Base-by-base conservation (phyloP, 2,888 invertebrate genomes). In the Ametastegia equiseti region DNA sequence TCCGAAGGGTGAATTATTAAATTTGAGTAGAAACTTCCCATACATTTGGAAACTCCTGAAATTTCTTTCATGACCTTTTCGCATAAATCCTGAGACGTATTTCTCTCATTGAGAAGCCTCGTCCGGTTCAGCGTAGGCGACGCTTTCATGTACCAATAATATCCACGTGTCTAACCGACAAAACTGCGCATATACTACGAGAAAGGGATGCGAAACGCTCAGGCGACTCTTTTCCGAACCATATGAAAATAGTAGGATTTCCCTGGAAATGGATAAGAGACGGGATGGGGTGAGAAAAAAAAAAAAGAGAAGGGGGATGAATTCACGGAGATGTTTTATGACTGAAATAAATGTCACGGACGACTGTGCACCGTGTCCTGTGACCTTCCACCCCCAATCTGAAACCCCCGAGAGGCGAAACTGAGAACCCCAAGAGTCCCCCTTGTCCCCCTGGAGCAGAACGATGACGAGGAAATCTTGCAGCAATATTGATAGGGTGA, bases 401-500 rank as follows among this genome's bases (percentile, higher is more conserved):
- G 47, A 69, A 60, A 45, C 65, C 78, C 69, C 63, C 80, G 57
- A 60, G 77, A 80, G 50, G 57, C 23, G n/a, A n/a, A 45, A 75
- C 6, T 19, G 33, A 33, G 50, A 60, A 23, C 33, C n/a, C 60
- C 42, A 73, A n/a, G 71, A 60, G 42, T 36, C 5, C n/a, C 42
- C n/a, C 39, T 27, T 11, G n/a, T 33, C 50, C 80, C 27, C n/a
- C 45, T 19, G 45, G n/a, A 23, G 23, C 50, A 23, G 33, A 39
- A 47, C 60, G 75, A 77, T 47, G 81, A 80, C 60, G 60, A 60
- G 23, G 42, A 42, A 39, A n/a, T 57, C 23, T 82, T 80, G 82
- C 71, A 65, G 71, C 81, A 71, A 83, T 81, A 85, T 85, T 82
- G 84, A 86, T 85, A 84, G 88, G 88, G 86, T 86, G 86, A 78